Evolutionary conservation across 2,797 vertebrate genomes (phyloP), one percentile per base, ranked within the genome.

Genomic region (Aplochiton taeniatus): DNA sequence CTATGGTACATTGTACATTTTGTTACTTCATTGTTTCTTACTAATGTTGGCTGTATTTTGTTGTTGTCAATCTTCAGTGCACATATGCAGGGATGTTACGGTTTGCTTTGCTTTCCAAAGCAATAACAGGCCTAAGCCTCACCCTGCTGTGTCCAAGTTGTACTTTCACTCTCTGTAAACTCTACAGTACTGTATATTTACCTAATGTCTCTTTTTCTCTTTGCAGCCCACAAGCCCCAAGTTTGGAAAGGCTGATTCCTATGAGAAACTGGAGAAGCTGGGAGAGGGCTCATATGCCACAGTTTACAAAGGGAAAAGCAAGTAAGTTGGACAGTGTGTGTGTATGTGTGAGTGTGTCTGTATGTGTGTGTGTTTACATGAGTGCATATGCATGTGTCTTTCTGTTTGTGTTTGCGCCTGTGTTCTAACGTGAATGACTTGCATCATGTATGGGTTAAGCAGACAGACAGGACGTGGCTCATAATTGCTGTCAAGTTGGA

Each of bases 221-320:
- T 63, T 89, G 77, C 83, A 99, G 97, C 96, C 96, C 16, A 98
- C 97, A 53, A 98, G 96, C 85, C 96, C 96, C 63, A 99, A 97
- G 88, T 99, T 99, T 89, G 97, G 97, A 74, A 99, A 99, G 83
- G 95, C 96, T 47, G 97, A 99, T 78, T 99, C 97, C 0, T 99
- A 99, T 13, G 97, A 99, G 82, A 99, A 98, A 87, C 91, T 99
- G 84, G 97, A 99, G 87, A 99, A 98, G 78, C 89, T 99, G 57
- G 97, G 97, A 65, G 97, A 99, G 82, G 97, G 97, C 8, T 99
- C 97, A 57, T 99, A 99, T 65, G 97, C 97, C 63, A 99, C 96
- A 11, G 97, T 99, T 46, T 99, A 98, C 91, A 99, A 99, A 92
- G 97, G 97, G 66, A 98, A 98, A 89, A 98, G 97, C 97, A 98